Evolutionary conservation across 2,888 invertebrate species (phyloP).

Genomic region (Gibbula magus): DNA sequence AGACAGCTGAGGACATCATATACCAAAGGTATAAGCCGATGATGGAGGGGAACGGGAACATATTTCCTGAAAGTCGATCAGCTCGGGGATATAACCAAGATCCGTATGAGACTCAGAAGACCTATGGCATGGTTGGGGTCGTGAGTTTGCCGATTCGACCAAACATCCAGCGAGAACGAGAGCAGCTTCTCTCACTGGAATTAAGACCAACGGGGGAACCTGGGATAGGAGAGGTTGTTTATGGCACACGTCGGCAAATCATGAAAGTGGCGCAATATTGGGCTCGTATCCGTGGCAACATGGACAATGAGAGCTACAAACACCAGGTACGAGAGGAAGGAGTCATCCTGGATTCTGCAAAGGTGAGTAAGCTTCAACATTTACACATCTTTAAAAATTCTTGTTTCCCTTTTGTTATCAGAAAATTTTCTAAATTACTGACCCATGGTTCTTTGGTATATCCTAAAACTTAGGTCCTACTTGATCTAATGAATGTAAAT

Average conservation of each 20-base stretch:
- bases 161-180: constrained; percentile 23
- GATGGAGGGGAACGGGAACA: neutral
- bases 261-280: constrained; percentile 48
- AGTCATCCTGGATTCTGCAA: constrained; percentile 54
- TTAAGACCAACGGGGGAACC: constrained; percentile 42
- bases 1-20: neutral
- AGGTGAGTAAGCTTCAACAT: constrained; percentile 41
- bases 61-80: neutral
- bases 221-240: constrained; percentile 61
- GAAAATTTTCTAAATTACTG: too few relatives aligned
- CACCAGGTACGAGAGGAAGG: constrained; percentile 61
- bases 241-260: constrained; percentile 51
- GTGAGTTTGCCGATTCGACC: constrained; percentile 48
- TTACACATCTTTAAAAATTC: neutral
- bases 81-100: neutral
- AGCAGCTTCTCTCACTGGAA: constrained; percentile 46
- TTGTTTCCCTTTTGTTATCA: neutral
- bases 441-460: too few relatives aligned
- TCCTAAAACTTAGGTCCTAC: too few relatives aligned
- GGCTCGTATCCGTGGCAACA: constrained; percentile 37
- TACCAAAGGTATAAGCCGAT: neutral
- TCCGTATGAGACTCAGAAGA: constrained; percentile 36
- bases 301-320: constrained; percentile 40
- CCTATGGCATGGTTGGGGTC: constrained; percentile 32
- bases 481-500: too few relatives aligned